Percentiles rank a stretch among this genome's conserved stretches.
Evolutionary conservation across 2,888 invertebrate species (phyloP).

Genomic region (Tenthredo amoena): DNA sequence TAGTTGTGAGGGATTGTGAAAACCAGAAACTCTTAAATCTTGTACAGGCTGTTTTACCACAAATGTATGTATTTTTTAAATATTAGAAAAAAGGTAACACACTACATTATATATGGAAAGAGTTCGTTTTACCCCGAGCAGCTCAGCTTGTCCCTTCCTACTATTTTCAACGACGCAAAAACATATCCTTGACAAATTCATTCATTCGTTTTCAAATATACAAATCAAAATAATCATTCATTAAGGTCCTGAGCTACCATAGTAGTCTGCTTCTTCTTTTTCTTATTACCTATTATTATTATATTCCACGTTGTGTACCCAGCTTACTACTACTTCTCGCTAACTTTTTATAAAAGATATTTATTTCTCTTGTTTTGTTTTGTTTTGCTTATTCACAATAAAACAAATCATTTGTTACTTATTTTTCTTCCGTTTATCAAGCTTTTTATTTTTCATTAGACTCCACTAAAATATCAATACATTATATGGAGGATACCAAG

Average conservation of each 20-base stretch:
- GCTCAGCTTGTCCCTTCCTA: background rate
- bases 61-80: slow-evolving; percentile 68
- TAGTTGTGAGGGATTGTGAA: slow-evolving; percentile 28
- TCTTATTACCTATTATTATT: too few relatives aligned
- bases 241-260: background rate
- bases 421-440: background rate
- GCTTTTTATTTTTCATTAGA: background rate
- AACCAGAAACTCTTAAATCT: slow-evolving; percentile 57
- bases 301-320: background rate
- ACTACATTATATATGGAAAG: background rate
- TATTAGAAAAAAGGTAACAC: slow-evolving; percentile 58
- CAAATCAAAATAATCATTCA: background rate
- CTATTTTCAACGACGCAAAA: background rate
- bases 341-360: background rate
- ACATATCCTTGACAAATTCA: background rate
- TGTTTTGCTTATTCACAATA: background rate
- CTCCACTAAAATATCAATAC: background rate
- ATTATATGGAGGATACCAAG: background rate
- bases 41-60: slow-evolving; percentile 67
- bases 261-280: too few relatives aligned
- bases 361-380: background rate
- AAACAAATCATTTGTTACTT: background rate
- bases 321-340: background rate
- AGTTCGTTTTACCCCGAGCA: slow-evolving; percentile 30
- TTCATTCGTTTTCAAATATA: background rate